Evolutionary conservation across 2,113 vertebrate species (phyloP).

Genomic region (Pelecanoides urinatrix): DNA sequence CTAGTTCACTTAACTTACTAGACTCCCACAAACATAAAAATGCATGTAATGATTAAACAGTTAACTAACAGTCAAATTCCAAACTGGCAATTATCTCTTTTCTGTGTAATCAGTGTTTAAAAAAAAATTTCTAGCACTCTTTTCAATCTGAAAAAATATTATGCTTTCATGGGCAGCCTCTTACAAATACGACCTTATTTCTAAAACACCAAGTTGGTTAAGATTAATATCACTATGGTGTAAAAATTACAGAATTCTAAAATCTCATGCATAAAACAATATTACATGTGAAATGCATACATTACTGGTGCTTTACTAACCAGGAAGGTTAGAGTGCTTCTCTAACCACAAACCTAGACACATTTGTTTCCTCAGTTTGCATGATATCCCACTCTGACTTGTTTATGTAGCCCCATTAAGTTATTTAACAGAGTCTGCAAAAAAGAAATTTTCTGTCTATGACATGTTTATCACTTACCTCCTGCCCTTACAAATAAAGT

Average conservation of each 20-base stretch:
- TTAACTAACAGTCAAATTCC: neutral
- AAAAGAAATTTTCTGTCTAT: neutral
- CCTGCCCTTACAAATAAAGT: neutral
- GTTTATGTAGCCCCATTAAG: neutral
- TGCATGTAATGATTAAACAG: neutral
- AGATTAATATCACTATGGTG: neutral
- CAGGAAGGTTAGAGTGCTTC: neutral
- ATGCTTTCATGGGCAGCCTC: neutral
- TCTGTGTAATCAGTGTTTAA: neutral
- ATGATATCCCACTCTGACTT: neutral
- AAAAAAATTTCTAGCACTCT: neutral
- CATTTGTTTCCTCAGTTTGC: neutral
- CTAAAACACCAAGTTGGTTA: neutral
- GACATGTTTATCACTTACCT: neutral
- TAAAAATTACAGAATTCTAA: neutral
- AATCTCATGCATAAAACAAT: neutral
- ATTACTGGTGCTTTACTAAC: neutral
- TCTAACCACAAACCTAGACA: neutral
- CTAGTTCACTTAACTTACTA: neutral
- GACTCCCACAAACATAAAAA: conserved; percentile 6
- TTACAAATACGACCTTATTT: neutral
- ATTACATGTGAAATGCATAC: neutral
- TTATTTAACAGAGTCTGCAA: neutral
- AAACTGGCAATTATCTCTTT: neutral
- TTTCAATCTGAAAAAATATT: neutral